Percentiles rank a stretch among this genome's conserved stretches.
Evolutionary conservation across 2,113 vertebrate species (phyloP).

Genomic region (Suricata suricatta): DNA sequence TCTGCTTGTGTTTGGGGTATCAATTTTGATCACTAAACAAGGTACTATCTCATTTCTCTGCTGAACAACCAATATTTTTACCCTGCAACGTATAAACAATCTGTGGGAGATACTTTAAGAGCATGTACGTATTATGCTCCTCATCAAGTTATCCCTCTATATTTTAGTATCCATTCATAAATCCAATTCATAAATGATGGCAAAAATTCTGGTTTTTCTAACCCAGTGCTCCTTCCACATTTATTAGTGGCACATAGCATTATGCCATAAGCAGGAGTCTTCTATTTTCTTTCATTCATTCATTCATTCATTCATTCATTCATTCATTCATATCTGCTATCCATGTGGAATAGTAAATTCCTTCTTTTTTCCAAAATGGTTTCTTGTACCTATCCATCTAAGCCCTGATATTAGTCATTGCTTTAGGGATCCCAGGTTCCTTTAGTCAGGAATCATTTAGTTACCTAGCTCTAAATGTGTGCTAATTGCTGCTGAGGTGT

Average conservation of each 20-base stretch:
- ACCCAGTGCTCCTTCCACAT: neutral
- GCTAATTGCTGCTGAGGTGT: neutral
- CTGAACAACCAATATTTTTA: neutral
- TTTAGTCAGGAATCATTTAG: neutral
- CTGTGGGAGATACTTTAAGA: neutral
- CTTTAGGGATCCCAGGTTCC: neutral
- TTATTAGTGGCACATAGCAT: neutral
- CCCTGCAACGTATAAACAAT: neutral
- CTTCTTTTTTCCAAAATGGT: neutral
- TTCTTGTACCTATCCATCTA: neutral
- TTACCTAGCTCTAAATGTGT: neutral
- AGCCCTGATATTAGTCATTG: neutral
- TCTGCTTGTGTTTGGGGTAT: too few relatives aligned
- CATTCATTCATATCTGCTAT: neutral
- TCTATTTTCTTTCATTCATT: neutral
- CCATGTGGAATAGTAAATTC: neutral
- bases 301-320: neutral
- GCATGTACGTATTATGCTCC: neutral
- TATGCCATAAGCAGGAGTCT: neutral
- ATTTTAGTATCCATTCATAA: neutral
- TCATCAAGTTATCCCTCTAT: neutral
- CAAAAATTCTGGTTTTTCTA: neutral
- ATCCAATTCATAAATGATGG: neutral
- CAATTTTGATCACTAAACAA: neutral
- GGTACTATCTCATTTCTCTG: neutral